Evolutionary conservation across 2,113 vertebrate genomes (phyloP).

Genomic region (Callaeas wilsoni): DNA sequence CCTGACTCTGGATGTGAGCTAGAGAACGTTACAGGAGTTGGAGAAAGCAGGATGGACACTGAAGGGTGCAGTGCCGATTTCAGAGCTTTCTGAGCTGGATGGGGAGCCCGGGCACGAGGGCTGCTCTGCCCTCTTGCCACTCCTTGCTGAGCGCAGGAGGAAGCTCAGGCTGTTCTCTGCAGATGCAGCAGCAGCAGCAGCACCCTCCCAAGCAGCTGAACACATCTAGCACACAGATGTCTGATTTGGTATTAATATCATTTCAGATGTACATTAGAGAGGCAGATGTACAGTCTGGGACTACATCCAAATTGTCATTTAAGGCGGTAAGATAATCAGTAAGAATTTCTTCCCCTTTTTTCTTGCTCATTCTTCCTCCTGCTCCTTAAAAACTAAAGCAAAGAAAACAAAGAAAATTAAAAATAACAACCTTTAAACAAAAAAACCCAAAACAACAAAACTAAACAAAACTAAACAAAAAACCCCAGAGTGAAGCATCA

Average conservation of each 20-base stretch:
- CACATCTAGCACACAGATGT: neutral
- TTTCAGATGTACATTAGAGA: constrained; percentile 44
- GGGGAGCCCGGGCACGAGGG: rapidly evolving
- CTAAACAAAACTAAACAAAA: neutral
- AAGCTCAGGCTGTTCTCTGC: neutral
- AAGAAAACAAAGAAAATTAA: neutral
- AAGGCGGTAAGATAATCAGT: neutral
- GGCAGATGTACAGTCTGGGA: constrained; percentile 25
- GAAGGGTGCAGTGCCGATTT: neutral
- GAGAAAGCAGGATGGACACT: neutral
- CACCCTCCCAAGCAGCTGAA: neutral
- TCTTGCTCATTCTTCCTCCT: neutral
- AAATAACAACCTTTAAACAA: neutral
- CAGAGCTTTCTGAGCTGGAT: neutral
- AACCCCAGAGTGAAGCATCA: neutral
- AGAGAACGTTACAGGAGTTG: neutral
- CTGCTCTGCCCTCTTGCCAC: neutral
- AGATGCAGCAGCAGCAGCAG: neutral
- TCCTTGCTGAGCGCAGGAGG: neutral
- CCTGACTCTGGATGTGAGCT: neutral
- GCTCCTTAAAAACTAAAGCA: neutral
- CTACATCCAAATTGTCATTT: constrained; percentile 19
- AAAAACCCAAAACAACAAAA: neutral
- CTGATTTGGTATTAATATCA: constrained; percentile 5
- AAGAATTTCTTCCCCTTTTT: neutral